Evolutionary conservation across 2,113 vertebrate genomes (phyloP).

Genomic region (Amia ocellicauda): DNA sequence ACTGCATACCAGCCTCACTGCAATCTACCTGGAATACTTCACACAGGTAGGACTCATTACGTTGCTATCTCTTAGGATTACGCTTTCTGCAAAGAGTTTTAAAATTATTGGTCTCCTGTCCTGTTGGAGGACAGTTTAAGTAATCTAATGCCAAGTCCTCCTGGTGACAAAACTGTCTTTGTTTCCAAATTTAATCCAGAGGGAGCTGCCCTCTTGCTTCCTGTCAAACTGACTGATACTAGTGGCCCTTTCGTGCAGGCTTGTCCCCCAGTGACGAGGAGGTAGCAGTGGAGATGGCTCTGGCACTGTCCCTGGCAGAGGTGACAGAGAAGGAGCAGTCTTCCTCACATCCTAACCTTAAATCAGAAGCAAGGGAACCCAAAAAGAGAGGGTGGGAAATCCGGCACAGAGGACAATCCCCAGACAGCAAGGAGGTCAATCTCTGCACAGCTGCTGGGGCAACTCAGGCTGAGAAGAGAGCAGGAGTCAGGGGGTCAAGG

Average conservation of each 20-base stretch:
- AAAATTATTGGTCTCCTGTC: constrained; percentile 25
- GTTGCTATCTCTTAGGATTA: background rate
- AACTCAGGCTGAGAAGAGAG: background rate
- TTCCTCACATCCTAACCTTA: background rate
- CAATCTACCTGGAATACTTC: constrained; percentile 53
- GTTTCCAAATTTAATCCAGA: constrained; percentile 8
- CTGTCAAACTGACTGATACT: too few relatives aligned
- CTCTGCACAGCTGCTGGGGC: background rate
- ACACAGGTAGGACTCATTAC: constrained; percentile 36
- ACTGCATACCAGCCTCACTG: constrained; percentile 44
- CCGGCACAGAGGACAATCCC: background rate
- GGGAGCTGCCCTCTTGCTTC: background rate
- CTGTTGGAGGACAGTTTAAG: too few relatives aligned
- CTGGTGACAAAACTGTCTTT: constrained; percentile 26
- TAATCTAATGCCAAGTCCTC: too few relatives aligned
- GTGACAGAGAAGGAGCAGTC: constrained; percentile 11
- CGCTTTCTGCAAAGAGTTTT: constrained; percentile 16
- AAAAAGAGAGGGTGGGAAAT: too few relatives aligned
- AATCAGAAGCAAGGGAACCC: background rate
- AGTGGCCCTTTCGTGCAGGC: background rate
- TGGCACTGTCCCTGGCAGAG: constrained; percentile 49
- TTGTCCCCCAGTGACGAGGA: constrained; percentile 34
- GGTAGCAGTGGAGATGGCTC: constrained; percentile 49
- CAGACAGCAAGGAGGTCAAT: constrained; percentile 10
- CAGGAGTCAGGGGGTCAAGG: background rate